Percentiles rank a stretch among this genome's conserved stretches.
Conservation (phyloP, 1,140 invertebrate genomes). For the Tetragonula clypearis region DNA sequence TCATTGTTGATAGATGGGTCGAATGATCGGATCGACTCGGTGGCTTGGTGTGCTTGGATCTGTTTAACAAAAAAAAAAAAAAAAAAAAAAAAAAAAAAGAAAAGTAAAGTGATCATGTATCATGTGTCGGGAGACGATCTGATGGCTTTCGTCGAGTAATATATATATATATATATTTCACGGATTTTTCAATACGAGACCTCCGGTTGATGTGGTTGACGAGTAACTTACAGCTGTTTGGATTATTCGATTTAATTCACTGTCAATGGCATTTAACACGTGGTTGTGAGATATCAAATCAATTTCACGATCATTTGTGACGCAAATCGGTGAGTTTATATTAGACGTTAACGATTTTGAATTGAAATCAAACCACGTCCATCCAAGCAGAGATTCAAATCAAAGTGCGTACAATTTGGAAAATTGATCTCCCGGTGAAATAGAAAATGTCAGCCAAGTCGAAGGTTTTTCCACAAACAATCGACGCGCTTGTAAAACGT, state of each 20-base stretch:
- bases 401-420: not conserved
- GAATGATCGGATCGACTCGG: not conserved
- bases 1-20: not conserved
- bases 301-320: not conserved
- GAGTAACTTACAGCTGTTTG: not conserved
- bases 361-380: not conserved
- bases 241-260: no score
- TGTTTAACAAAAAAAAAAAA: not conserved
- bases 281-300: no score
- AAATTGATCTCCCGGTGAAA: not conserved
- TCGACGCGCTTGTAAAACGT: not conserved
- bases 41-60: not conserved
- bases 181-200: not conserved
- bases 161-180: not conserved
- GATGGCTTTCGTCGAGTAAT: not conserved
- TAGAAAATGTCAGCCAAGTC: not conserved
- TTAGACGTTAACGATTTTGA: not conserved
- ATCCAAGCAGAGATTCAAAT: not conserved
- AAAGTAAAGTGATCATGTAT: constrained; percentile 3
- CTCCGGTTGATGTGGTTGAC: not conserved
- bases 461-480: not conserved
- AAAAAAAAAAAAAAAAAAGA: not conserved
- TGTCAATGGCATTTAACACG: no score
- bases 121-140: not conserved
- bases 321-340: not conserved